Conservation (phyloP, 1,140 invertebrate genomes). For the Calliphora vicina region DNA sequence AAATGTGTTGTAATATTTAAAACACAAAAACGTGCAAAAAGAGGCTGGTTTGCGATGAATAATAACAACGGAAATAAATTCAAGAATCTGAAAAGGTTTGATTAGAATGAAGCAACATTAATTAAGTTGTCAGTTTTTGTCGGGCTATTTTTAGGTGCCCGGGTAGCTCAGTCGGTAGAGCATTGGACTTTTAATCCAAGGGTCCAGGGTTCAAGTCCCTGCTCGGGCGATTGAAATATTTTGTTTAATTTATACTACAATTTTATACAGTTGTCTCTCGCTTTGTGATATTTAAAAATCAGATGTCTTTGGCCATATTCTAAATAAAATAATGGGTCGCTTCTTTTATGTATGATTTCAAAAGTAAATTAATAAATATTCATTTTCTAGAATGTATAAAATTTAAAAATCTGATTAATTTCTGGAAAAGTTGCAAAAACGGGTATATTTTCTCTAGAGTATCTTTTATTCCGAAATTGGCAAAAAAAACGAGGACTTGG, state of each 20-base stretch:
- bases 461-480: no score
- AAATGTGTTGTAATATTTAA: background rate
- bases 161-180: constrained; percentile 79
- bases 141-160: constrained; percentile 60
- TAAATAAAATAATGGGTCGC: no score
- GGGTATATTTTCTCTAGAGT: no score
- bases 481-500: no score
- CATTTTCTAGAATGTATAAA: no score
- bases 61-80: background rate
- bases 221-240: background rate
- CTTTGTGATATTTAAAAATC: no score
- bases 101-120: background rate
- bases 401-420: no score
- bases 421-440: no score
- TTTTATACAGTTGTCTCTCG: no score
- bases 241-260: background rate
- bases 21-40: background rate
- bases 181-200: constrained; percentile 81
- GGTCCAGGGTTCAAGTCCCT: constrained; percentile 81
- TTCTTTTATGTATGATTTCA: no score
- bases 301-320: no score
- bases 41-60: background rate
- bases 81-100: background rate
- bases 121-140: background rate
- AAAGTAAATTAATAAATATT: no score